Percentiles rank a stretch among this genome's conserved stretches.
These are phyloP conservation scores for Cerceris ruficornis DNA, from an alignment of 2,888 invertebrate species.

Conservation along the genomic window DNA sequence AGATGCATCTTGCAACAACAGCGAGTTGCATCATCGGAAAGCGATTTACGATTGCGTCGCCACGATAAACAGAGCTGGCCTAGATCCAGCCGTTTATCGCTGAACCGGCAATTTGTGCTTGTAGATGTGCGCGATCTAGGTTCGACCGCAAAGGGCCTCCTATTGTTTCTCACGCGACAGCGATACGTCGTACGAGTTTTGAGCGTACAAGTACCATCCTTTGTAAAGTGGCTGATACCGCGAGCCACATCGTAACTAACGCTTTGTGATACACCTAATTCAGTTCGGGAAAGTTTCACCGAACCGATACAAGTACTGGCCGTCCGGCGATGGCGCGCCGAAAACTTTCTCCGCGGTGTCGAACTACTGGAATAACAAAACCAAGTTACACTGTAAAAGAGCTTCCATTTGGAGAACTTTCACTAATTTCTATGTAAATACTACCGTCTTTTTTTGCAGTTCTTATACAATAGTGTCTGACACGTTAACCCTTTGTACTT, in stretches of 20 bases:
- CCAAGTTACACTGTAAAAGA: background rate
- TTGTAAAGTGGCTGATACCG: slow-evolving; percentile 38
- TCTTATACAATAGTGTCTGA: no score
- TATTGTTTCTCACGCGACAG: slow-evolving; percentile 53
- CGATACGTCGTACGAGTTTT: slow-evolving; percentile 54
- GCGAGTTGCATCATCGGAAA: slow-evolving; percentile 28
- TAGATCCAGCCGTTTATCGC: slow-evolving; percentile 63
- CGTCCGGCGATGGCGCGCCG: slow-evolving; percentile 13
- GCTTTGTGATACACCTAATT: slow-evolving; percentile 35
- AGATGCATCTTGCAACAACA: background rate
- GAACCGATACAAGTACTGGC: slow-evolving; percentile 20
- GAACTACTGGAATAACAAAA: slow-evolving; percentile 22
- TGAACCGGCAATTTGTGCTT: slow-evolving; percentile 54
- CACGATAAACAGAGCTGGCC: slow-evolving; percentile 65
- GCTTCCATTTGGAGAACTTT: no score
- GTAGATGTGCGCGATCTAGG: slow-evolving; percentile 54
- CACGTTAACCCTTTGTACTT: no score
- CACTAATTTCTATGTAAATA: no score
- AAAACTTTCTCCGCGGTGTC: slow-evolving; percentile 27
- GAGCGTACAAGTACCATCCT: slow-evolving; percentile 44
- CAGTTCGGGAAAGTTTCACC: slow-evolving; percentile 36
- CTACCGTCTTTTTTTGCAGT: no score
- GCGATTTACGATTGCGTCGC: slow-evolving; percentile 56
- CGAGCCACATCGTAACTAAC: slow-evolving; percentile 20
- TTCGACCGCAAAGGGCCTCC: slow-evolving; percentile 48